Evolutionary conservation across 2,113 vertebrate species (phyloP), one percentile per base, ranked within the genome.

Genomic region (Alexandromys fortis): DNA sequence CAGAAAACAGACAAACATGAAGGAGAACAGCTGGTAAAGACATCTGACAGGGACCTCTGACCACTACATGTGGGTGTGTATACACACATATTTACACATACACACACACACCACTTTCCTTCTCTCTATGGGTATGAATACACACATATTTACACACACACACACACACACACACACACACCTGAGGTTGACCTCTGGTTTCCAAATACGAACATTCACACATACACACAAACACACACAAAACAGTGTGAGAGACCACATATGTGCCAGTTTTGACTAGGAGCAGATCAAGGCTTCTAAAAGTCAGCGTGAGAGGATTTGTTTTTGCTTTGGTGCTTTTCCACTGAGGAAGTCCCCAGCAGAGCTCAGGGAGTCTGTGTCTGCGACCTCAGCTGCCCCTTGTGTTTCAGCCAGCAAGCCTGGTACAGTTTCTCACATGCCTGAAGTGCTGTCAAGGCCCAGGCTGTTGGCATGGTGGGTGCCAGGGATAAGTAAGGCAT

Each of bases 231-330:
- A 63, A 55, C 8, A 55, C 16, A 67, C 26, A 86, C 42, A 47
- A 86, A 49, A 7, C 28, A 47, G 1, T 47, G 33, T 47, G 28
- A 47, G 42, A 96, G n/a, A 89, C 77, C 63, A 33, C 6, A 30
- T 21, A 13, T 67, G 70, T 78, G 42, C 87, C 24, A 35, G 0
- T 82, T 94, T 93, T 86, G 78, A 94, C 45, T 89, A 16, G 38
- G 21, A 87, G 58, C 45, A 87, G 78, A 83, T 96, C 55, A 91
- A 92, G 14, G 81, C 24, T 83, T 93, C 92, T 89, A 38, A 67
- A 90, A 70, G 21, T 72, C 81, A 89, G 79, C 63, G 11, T 30
- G n/a, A 94, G 63, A 75, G 45, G 79, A 49, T 85, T 38, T 90
- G 58, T 89, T 96, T 93, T 47, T 9, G 21, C 7, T 16, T 24